These are phyloP conservation scores for Bolborhynchus lineola DNA, from an alignment of 2,113 vertebrate genomes.

Conservation along the genomic window DNA sequence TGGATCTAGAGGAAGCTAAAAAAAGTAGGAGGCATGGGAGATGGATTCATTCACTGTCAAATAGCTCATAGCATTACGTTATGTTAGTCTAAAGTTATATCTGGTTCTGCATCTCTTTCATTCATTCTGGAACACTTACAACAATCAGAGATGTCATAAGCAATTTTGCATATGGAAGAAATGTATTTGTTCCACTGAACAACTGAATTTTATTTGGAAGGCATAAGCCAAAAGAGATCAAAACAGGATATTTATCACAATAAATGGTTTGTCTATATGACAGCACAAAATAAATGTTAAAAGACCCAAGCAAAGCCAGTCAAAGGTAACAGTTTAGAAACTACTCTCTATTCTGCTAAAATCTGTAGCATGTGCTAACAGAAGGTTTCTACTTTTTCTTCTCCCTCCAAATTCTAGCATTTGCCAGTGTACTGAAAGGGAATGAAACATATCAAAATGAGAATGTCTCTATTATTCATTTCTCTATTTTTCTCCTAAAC, in stretches of 20 bases:
- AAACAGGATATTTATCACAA: conserved; percentile 23
- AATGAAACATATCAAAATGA: background rate
- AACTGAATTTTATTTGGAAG: conserved; percentile 6
- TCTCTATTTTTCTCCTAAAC: background rate
- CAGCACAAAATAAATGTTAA: conserved; percentile 5
- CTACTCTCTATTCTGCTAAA: background rate
- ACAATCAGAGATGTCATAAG: background rate
- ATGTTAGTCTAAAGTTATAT: background rate
- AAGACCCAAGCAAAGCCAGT: background rate
- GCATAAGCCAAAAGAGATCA: background rate
- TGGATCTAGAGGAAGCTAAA: background rate
- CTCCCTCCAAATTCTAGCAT: background rate
- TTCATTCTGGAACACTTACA: background rate
- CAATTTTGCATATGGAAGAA: background rate
- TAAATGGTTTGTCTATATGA: conserved; percentile 44
- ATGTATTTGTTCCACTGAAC: background rate
- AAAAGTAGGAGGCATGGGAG: background rate
- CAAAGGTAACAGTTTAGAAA: background rate
- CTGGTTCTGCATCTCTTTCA: background rate
- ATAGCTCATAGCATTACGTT: background rate
- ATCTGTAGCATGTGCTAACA: background rate
- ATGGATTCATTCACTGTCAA: background rate
- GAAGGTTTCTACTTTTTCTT: background rate
- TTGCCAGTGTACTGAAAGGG: background rate
- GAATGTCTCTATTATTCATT: background rate